phyloP scores from a whole-genome alignment of 2,888 invertebrate species.

The Drosophila pseudotakahashii region DNA sequence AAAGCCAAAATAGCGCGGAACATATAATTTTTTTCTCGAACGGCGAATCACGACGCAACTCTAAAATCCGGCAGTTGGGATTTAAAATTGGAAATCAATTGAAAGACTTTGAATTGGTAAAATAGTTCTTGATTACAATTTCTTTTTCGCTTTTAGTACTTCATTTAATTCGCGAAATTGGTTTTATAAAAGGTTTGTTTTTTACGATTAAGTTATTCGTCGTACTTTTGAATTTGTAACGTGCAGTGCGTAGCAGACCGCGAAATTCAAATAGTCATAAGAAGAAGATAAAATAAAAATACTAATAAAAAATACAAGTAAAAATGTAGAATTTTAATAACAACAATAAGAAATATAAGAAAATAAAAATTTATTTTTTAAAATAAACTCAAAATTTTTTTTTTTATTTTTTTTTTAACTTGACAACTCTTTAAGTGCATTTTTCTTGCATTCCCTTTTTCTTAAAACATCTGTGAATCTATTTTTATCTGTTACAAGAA shows the following conservation, averaged over 20 bases:
- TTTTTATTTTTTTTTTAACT: not conserved
- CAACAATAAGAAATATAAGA: not conserved
- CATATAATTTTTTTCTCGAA: slow-evolving; percentile 55
- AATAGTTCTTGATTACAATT: not conserved
- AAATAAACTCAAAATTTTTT: not conserved
- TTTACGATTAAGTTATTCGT: not conserved
- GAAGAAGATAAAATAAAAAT: not conserved
- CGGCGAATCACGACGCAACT: slow-evolving; percentile 17
- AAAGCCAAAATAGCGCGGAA: slow-evolving; percentile 80
- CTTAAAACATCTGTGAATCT: slow-evolving; percentile 56
- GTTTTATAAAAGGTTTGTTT: not conserved
- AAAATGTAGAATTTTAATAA: too few relatives aligned
- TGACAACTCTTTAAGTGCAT: slow-evolving; percentile 43
- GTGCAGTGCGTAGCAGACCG: not conserved
- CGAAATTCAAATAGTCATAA: not conserved
- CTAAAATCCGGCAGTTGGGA: slow-evolving; percentile 11
- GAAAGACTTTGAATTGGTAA: not conserved
- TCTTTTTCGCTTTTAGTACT: not conserved
- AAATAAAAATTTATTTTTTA: too few relatives aligned
- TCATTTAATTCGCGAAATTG: not conserved
- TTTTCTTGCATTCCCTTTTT: slow-evolving; percentile 12
- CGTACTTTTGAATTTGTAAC: slow-evolving; percentile 1
- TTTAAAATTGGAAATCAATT: slow-evolving; percentile 1
- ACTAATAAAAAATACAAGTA: too few relatives aligned
- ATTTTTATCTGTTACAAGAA: slow-evolving; percentile 61